Base-by-base conservation (phyloP, 2,888 invertebrate genomes). In the Thecophora atra region DNA sequence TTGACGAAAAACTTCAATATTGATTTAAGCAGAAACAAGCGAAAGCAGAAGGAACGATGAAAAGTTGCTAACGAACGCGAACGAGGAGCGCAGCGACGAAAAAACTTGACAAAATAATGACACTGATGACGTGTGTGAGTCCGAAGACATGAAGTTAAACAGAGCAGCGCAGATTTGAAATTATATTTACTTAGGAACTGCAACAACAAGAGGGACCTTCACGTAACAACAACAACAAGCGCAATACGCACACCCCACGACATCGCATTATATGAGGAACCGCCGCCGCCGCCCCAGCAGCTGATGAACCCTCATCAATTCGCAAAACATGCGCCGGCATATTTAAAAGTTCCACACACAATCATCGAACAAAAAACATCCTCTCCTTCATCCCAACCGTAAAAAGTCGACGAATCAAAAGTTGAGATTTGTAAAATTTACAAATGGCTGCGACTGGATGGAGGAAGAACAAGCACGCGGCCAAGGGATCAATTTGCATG, bases 131-230 rank as follows among this genome's bases (percentile, higher is more conserved):
- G 77, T 78, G 71, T 73, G 74, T 77, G 70, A 72, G 74, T 73
- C 74, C 73, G 72, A 73, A 73, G 79, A 79, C 78, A 77, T 75
- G 77, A 75, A 67, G 74, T 77, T 77, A 79, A 81, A 79, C 76
- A 79, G 74, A 26, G 8, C 8, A 15, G 13, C 8, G 76, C 73
- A 74, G 76, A 74, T 70, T 58, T 72, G 78, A 78, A 78, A 76
- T 77, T 69, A 64, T 69, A 37, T 13, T n/a, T 54, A 15, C 19
- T 71, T 66, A 73, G 54, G 72, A 70, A 70, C 56, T 47, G 3
- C 13, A 30, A 21, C 47, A 72, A 72, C 72, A 58, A 15, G 28
- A 58, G 70, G 66, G 70, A 68, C 47, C 67, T 51, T 42, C 42
- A 73, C 68, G 15, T 11, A 28, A 0, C 8, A 28, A 13, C 58